A percentile compares a stretch with the other conserved stretches of the same genome.
These are phyloP conservation scores for Eretmodus cyanostictus DNA, from an alignment of 2,113 vertebrate genomes.

Conservation along the genomic window DNA sequence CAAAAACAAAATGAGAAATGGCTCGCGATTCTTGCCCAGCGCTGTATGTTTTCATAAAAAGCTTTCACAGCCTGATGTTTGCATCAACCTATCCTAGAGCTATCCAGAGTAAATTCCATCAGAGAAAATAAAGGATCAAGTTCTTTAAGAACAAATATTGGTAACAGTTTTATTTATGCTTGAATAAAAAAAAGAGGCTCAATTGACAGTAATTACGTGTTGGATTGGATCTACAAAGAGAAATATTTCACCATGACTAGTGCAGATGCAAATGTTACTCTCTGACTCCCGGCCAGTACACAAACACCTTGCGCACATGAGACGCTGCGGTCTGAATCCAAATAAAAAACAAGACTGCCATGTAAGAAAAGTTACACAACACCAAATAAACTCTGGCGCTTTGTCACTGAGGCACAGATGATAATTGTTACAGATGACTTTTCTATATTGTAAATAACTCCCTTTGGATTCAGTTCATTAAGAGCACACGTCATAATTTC, in stretches of 20 bases:
- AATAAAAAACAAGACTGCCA: background rate
- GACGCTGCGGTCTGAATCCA: background rate
- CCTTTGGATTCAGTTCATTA: background rate
- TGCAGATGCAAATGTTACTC: background rate
- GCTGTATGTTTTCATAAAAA: background rate
- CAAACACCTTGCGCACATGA: background rate
- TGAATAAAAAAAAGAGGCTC: background rate
- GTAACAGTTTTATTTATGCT: background rate
- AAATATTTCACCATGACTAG: background rate
- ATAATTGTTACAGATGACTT: background rate
- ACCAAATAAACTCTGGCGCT: background rate
- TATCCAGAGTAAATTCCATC: background rate
- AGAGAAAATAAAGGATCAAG: background rate
- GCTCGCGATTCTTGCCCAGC: accelerated
- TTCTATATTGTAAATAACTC: background rate
- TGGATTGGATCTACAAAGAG: background rate
- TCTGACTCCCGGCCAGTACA: background rate
- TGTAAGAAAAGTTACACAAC: background rate
- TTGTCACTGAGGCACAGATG: background rate
- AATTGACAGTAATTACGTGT: background rate
- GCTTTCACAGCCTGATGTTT: background rate
- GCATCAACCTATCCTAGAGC: background rate
- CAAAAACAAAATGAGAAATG: background rate
- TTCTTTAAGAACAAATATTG: background rate
- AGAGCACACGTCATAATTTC: background rate